phyloP scores from a whole-genome alignment of 2,113 vertebrate species.

The Cavia porcellus region DNA sequence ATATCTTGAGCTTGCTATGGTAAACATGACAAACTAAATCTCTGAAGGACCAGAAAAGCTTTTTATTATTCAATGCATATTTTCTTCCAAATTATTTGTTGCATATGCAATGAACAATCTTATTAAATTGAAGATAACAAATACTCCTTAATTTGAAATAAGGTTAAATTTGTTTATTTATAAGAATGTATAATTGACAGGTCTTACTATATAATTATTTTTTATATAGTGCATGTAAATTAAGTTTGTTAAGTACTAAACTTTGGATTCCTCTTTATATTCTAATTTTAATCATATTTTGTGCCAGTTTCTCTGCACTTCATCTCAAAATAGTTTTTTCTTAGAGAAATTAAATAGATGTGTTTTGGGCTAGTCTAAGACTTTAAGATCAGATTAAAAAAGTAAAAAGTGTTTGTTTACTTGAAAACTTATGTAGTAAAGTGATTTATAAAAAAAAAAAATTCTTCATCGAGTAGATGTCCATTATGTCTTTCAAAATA shows the following conservation, averaged over 20 bases:
- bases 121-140: slow-evolving; percentile 42
- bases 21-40: background rate
- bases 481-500: background rate
- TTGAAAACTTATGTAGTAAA: slow-evolving; percentile 17
- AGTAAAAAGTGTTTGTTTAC: slow-evolving; percentile 12
- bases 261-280: slow-evolving; percentile 39
- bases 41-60: background rate
- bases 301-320: background rate
- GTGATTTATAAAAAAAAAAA: background rate
- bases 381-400: background rate
- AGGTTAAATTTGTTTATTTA: background rate
- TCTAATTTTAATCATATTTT: slow-evolving; percentile 56
- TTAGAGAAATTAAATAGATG: slow-evolving; percentile 19
- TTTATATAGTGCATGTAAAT: background rate
- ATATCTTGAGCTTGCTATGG: slow-evolving; percentile 11
- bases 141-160: background rate
- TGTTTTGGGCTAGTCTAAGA: background rate
- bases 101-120: background rate
- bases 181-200: background rate
- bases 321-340: slow-evolving; percentile 32
- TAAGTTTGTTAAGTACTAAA: background rate
- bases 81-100: background rate
- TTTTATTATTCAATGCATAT: background rate
- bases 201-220: background rate
- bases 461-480: background rate